These are phyloP conservation scores for Pyrgilauda ruficollis DNA, from an alignment of 2,113 vertebrate species.

Conservation along the genomic window DNA sequence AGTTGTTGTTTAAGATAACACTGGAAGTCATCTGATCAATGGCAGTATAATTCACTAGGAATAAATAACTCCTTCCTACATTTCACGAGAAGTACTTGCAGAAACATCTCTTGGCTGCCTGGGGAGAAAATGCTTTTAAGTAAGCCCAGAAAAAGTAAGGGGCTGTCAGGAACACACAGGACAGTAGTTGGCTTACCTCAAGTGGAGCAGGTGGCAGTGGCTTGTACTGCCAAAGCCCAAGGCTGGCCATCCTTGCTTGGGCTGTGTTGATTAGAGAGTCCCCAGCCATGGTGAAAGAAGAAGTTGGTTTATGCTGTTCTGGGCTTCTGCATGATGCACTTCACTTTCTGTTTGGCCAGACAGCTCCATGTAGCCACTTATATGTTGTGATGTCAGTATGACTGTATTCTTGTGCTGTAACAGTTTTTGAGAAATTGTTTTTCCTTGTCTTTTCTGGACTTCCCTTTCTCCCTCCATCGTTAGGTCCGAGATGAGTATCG, in stretches of 20 bases:
- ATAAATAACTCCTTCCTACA: neutral
- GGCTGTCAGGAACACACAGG: neutral
- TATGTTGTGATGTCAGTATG: neutral
- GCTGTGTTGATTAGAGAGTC: neutral
- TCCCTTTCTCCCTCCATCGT: neutral
- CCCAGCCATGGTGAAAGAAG: neutral
- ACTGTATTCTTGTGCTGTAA: neutral
- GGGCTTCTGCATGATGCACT: neutral
- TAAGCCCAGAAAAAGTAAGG: neutral
- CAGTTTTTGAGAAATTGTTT: neutral
- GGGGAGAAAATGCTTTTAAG: neutral
- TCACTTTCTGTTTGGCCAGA: neutral
- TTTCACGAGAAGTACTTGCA: neutral
- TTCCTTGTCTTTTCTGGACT: neutral
- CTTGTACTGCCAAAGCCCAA: neutral
- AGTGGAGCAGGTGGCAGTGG: neutral
- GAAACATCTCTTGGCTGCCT: neutral
- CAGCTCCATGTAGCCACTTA: neutral
- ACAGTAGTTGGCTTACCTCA: neutral
- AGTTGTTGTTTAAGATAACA: neutral
- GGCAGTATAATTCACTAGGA: neutral
- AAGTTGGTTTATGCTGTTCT: neutral
- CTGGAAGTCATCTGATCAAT: neutral
- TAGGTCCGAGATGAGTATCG: constrained; percentile 84
- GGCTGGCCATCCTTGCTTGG: neutral